A percentile compares a stretch with the other conserved stretches of the same genome.
phyloP scores from a whole-genome alignment of 2,113 vertebrate genomes.

The Esox niger region DNA sequence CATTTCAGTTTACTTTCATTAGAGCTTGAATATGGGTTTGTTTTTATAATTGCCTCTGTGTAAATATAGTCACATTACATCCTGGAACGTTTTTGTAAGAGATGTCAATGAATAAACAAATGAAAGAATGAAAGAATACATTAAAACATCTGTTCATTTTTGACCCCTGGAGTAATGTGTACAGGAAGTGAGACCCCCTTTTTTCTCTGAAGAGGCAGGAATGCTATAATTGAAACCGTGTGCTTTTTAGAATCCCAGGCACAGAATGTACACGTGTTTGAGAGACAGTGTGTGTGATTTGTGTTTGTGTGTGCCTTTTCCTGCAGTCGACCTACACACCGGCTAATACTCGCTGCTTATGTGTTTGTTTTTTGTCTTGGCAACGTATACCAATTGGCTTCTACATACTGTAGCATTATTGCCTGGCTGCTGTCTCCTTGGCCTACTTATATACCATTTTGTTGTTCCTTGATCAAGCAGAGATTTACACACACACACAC shows the following conservation, averaged over 20 bases:
- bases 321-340: slow-evolving; percentile 25
- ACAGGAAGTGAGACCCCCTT: slow-evolving; percentile 61
- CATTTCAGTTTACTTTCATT: too few relatives aligned
- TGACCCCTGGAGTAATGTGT: slow-evolving; percentile 61
- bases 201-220: slow-evolving; percentile 56
- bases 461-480: too few relatives aligned
- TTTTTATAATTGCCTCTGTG: slow-evolving; percentile 34
- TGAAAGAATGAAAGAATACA: slow-evolving; percentile 48
- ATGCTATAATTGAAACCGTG: slow-evolving; percentile 72
- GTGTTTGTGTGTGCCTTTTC: background rate
- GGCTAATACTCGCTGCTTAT: slow-evolving; percentile 31
- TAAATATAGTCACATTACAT: slow-evolving; percentile 25
- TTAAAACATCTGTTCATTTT: slow-evolving; percentile 64
- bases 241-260: slow-evolving; percentile 49
- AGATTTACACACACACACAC: too few relatives aligned
- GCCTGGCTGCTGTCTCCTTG: too few relatives aligned
- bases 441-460: too few relatives aligned
- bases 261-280: slow-evolving; percentile 6
- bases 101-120: slow-evolving; percentile 56
- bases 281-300: background rate
- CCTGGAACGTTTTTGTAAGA: slow-evolving; percentile 38
- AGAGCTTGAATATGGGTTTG: background rate
- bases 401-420: too few relatives aligned
- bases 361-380: slow-evolving; percentile 20
- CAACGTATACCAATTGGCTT: too few relatives aligned